Conservation (phyloP, 2,888 invertebrate species). For the Lepetodrilus schrolli region DNA sequence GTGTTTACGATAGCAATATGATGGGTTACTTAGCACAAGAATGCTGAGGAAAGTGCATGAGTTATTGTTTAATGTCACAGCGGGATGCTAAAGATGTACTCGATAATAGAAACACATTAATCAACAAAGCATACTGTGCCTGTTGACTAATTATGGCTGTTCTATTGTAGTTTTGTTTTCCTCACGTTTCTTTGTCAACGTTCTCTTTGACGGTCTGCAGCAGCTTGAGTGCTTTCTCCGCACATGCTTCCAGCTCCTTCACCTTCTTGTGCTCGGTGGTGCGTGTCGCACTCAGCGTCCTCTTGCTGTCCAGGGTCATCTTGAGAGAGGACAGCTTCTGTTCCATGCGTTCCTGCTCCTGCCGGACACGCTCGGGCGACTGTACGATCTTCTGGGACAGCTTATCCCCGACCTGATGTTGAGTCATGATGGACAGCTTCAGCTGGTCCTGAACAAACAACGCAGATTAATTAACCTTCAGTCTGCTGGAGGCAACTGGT, state of each 20-base stretch:
- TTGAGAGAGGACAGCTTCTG: conserved; percentile 49
- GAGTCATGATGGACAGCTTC: conserved; percentile 47
- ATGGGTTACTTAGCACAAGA: too few relatives aligned
- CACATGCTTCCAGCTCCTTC: conserved; percentile 36
- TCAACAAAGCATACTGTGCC: too few relatives aligned
- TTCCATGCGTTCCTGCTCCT: conserved; percentile 55
- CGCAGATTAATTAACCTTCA: neutral
- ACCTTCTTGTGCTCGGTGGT: conserved; percentile 43
- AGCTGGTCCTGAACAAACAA: conserved; percentile 61
- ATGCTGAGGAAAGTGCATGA: too few relatives aligned
- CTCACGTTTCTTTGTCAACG: conserved; percentile 55
- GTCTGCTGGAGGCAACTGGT: neutral
- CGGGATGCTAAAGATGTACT: too few relatives aligned
- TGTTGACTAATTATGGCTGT: too few relatives aligned
- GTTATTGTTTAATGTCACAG: too few relatives aligned
- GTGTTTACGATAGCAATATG: too few relatives aligned
- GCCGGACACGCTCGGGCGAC: conserved; percentile 64
- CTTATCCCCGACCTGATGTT: conserved; percentile 55
- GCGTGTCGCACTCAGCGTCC: conserved; percentile 47
- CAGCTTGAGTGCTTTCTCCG: conserved; percentile 52
- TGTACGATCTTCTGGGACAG: conserved; percentile 66
- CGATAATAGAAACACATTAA: too few relatives aligned
- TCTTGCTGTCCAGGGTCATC: conserved; percentile 45
- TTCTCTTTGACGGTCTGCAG: conserved; percentile 50
- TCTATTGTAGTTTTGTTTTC: too few relatives aligned